phyloP scores from a whole-genome alignment of 2,888 invertebrate species.

The Psococerastis gibbosa region DNA sequence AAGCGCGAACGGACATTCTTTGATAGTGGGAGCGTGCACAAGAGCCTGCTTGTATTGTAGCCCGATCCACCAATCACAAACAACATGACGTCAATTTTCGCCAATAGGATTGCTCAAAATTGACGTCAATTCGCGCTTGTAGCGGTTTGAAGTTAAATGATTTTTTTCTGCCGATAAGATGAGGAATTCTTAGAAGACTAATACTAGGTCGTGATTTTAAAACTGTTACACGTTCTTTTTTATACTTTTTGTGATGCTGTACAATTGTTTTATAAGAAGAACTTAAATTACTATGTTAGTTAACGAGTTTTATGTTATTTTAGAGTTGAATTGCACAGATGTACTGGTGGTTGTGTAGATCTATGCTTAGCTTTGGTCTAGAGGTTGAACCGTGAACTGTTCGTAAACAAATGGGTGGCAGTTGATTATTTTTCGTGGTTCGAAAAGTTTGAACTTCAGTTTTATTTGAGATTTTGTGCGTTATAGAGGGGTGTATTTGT shows the following conservation, averaged over 20 bases:
- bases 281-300: too few relatives aligned
- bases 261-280: too few relatives aligned
- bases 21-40: conserved; percentile 8
- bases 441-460: conserved; percentile 6
- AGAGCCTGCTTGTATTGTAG: background rate
- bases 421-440: conserved; percentile 8
- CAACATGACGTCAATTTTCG: conserved; percentile 2
- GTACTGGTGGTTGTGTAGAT: background rate
- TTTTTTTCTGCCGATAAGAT: background rate
- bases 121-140: background rate
- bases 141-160: background rate
- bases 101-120: conserved; percentile 2
- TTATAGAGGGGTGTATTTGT: too few relatives aligned
- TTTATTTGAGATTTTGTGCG: background rate
- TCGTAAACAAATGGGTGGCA: conserved; percentile 9
- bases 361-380: background rate
- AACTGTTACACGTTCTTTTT: too few relatives aligned
- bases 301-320: too few relatives aligned
- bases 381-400: background rate
- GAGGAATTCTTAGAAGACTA: too few relatives aligned
- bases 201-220: too few relatives aligned
- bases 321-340: background rate
- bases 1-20: conserved; percentile 1
- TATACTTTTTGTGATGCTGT: too few relatives aligned
- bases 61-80: conserved; percentile 2